These are phyloP conservation scores for Sylvia borin DNA, from an alignment of 2,797 vertebrate genomes.

Conservation along the genomic window DNA sequence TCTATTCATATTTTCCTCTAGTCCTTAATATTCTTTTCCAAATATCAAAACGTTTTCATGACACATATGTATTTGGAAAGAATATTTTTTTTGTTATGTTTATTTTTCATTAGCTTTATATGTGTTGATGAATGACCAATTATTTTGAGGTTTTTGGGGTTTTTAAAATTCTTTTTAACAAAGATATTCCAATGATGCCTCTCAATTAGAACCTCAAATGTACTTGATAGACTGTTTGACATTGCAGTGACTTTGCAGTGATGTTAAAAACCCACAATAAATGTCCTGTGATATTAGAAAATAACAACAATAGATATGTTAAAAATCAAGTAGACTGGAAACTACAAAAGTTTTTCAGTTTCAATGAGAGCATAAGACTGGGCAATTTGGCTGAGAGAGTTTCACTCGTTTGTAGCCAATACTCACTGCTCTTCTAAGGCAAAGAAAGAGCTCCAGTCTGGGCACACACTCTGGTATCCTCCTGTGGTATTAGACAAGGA, in stretches of 20 bases:
- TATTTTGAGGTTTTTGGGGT: rapidly evolving
- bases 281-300: not conserved
- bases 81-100: not conserved
- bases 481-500: not conserved
- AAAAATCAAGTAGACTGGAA: not conserved
- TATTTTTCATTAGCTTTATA: not conserved
- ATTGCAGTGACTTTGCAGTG: not conserved
- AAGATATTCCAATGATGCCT: not conserved
- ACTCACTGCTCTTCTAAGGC: not conserved
- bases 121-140: not conserved
- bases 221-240: not conserved
- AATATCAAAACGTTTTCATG: not conserved
- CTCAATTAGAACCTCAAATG: not conserved
- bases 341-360: not conserved
- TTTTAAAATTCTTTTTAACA: not conserved
- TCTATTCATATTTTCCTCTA: not conserved
- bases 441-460: not conserved
- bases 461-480: not conserved
- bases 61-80: not conserved
- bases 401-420: not conserved
- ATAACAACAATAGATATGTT: not conserved
- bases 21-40: not conserved
- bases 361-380: not conserved
- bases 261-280: not conserved
- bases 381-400: not conserved